Evolutionary conservation across 2,888 invertebrate genomes (phyloP), one percentile per base, ranked within the genome.

Genomic region (Parnassius orleans): DNA sequence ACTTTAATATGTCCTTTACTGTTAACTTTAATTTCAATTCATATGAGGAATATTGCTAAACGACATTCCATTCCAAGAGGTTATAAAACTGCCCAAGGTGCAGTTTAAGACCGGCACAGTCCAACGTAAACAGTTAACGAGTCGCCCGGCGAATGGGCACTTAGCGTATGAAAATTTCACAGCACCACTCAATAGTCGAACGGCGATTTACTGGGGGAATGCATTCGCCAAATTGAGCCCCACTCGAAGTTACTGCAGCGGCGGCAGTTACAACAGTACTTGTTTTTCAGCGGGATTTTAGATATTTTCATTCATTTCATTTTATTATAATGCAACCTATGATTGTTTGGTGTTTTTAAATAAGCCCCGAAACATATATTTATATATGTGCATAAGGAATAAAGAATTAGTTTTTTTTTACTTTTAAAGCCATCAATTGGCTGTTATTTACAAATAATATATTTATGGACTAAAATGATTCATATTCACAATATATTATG

Each of bases 161-260:
- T 86, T 83, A 79, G 68, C 68, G 75, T 84, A 83, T 85, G 87
- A 87, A 87, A 84, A 84, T 87, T 87, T 85, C 81, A 83, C 74
- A 65, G 70, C 70, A 73, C 55, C 79, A 73, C 77, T 83, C 85
- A 78, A 81, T 86, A 78, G 74, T 76, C 77, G 75, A 81, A 75
- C 73, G 74, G 72, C 83, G 81, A 84, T 86, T 86, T 84, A 76
- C 79, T 72, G 67, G 75, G 71, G 70, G 74, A 83, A 78, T 84
- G 81, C 84, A 84, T 81, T 84, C 77, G 72, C 75, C 73, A 83
- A 86, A 83, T 81, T 81, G 81, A 77, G 68, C 73, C 66, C 57
- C 69, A 73, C 72, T 60, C 44, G 61, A 69, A 76, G 75, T 69
- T 70, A 69, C 69, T 69, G 75, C 67, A 69, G 14, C 5, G 53